Conservation (phyloP, 2,113 vertebrate species). For the Sylvietta virens region DNA sequence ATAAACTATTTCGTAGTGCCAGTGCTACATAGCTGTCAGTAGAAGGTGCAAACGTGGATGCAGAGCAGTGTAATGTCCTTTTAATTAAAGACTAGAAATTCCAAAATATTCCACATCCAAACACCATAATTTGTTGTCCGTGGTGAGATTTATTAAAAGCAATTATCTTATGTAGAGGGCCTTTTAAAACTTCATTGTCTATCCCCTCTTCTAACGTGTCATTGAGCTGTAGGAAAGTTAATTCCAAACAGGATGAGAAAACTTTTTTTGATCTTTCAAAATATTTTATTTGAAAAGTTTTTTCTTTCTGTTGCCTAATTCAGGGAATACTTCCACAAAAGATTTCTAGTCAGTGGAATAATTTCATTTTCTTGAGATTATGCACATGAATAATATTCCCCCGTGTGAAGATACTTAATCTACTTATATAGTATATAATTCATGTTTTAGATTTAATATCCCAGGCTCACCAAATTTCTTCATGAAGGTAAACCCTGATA, state of each 20-base stretch:
- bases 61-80: not conserved
- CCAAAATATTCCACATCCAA: not conserved
- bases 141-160: not conserved
- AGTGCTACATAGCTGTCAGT: not conserved
- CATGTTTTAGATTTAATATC: constrained; percentile 10
- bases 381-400: not conserved
- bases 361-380: not conserved
- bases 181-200: not conserved
- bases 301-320: not conserved
- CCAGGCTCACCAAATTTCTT: not conserved
- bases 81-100: not conserved
- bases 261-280: not conserved
- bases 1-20: accelerated
- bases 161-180: not conserved
- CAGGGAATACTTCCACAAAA: not conserved
- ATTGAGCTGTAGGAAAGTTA: not conserved
- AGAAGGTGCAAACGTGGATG: not conserved
- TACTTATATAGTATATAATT: not conserved
- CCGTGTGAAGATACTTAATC: not conserved
- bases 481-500: constrained; percentile 49
- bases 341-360: not conserved
- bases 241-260: not conserved
- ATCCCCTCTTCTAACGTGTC: not conserved
- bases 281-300: not conserved
- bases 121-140: accelerated